phyloP scores from a whole-genome alignment of 2,888 invertebrate genomes.

The Temnothorax unifasciatus region DNA sequence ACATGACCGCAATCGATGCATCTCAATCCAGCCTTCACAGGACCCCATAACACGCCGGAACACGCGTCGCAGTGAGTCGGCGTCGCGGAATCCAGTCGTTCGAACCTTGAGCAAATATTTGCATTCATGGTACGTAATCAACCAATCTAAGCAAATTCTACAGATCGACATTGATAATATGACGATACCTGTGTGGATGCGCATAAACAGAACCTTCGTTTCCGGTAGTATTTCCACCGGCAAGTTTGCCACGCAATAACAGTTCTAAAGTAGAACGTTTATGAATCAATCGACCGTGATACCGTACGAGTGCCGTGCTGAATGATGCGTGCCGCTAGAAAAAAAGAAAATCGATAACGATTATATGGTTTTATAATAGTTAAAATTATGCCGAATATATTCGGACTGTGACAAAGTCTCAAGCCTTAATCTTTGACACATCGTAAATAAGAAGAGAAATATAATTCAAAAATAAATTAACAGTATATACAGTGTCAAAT shows the following conservation, averaged over 20 bases:
- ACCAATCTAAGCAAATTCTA: background rate
- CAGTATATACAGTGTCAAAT: background rate
- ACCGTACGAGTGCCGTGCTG: slow-evolving; percentile 94
- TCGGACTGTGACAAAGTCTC: background rate
- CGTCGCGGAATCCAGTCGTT: slow-evolving; percentile 94
- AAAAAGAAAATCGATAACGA: slow-evolving; percentile 1
- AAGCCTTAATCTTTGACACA: background rate
- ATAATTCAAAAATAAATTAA: background rate
- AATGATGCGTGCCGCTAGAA: slow-evolving; percentile 93
- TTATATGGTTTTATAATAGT: slow-evolving; percentile 2
- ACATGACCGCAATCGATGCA: slow-evolving; percentile 98
- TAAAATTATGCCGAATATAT: background rate
- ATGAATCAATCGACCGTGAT: slow-evolving; percentile 94
- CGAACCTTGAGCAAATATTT: slow-evolving; percentile 88
- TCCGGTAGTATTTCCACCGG: slow-evolving; percentile 87
- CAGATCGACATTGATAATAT: background rate
- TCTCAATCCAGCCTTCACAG: slow-evolving; percentile 91
- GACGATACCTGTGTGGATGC: slow-evolving; percentile 88
- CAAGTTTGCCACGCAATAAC: slow-evolving; percentile 93
- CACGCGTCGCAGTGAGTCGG: slow-evolving; percentile 97
- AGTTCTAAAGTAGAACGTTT: slow-evolving; percentile 96
- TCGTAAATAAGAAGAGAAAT: background rate
- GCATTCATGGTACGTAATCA: background rate
- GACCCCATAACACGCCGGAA: slow-evolving; percentile 96
- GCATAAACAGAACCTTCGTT: slow-evolving; percentile 89